Percentiles rank a stretch among this genome's conserved stretches.
Conservation (phyloP, 2,113 vertebrate genomes). For the Saccopteryx leptura region DNA sequence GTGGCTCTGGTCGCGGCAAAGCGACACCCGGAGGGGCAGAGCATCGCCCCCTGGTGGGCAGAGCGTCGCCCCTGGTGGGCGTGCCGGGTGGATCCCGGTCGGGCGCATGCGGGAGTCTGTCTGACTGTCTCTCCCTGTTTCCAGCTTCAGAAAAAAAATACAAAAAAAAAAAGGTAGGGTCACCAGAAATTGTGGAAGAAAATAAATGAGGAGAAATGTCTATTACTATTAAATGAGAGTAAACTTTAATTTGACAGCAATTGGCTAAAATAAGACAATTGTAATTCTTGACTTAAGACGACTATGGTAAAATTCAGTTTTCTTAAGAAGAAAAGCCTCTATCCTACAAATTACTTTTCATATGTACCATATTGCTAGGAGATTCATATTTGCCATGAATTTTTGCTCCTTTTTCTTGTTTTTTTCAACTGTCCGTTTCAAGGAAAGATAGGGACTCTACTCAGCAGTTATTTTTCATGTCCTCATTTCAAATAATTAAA, state of each 20-base stretch:
- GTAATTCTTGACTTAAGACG: neutral
- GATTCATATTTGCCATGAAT: neutral
- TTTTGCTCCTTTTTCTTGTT: neutral
- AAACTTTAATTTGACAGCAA: slow-evolving; percentile 6
- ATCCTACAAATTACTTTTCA: neutral
- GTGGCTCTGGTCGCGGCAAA: too few species aligned
- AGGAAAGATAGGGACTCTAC: neutral
- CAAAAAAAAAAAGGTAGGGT: neutral
- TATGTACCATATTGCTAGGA: neutral
- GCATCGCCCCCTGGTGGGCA: too few species aligned
- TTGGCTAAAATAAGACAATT: neutral
- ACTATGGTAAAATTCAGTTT: slow-evolving; percentile 1
- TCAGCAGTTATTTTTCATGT: neutral
- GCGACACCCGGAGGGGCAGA: too few species aligned
- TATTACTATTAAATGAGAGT: slow-evolving; percentile 43
- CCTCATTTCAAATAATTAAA: slow-evolving; percentile 54
- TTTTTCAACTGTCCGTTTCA: neutral
- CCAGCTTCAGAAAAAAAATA: too few species aligned
- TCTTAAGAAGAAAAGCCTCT: neutral
- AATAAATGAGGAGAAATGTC: neutral
- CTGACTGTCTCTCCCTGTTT: too few species aligned
- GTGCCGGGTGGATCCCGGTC: too few species aligned
- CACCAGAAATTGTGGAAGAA: neutral
- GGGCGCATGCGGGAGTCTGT: too few species aligned
- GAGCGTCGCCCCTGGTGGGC: too few species aligned